Base-by-base conservation (phyloP, 2,888 invertebrate genomes). In the Tetragnatha montana region DNA sequence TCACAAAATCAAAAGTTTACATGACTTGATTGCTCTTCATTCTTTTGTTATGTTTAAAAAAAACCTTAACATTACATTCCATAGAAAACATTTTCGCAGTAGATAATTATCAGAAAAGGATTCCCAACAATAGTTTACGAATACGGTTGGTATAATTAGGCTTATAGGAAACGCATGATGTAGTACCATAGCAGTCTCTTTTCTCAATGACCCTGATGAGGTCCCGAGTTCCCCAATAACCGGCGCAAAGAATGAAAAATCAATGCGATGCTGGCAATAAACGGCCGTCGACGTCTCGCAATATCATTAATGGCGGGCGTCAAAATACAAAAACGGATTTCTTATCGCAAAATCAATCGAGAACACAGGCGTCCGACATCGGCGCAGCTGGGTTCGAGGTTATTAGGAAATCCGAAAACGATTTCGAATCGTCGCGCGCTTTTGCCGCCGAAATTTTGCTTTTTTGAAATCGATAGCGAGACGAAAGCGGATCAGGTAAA, bases 351-450 rank as follows among this genome's bases (percentile, higher is more conserved):
- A 85, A 85, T 85, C 85, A 85, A 85, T 85, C 79, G 35, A 71
- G 8, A 78, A 71, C 50, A 35, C 71, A 12, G n/a, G 68, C 6
- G 49, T n/a, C 47, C 22, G 14, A 17, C 79, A n/a, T 71, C 68
- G 50, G 81, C 47, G n/a, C 78, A 85, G 85, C 86, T 86, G 86
- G 80, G 80, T 74, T 80, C 73, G 86, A 86, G 80, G 74, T 86
- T 86, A 86, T 86, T 80, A 86, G 86, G 74, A 80, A 86, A 80
- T 86, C 86, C 79, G 78, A 85, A 85, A 85, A 85, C 85, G 79
- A 85, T 85, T 85, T 85, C 71, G 85, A 79, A 76, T 79, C 60
- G 85, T 85, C 79, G 50, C 79, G 70, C 51, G 70, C 70, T 51
- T 82, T 82, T 14, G 60, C 70, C 35, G 73, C 10, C 51, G 60